Conservation (phyloP, 2,888 invertebrate species). For the Tetrapedia diversipes region DNA sequence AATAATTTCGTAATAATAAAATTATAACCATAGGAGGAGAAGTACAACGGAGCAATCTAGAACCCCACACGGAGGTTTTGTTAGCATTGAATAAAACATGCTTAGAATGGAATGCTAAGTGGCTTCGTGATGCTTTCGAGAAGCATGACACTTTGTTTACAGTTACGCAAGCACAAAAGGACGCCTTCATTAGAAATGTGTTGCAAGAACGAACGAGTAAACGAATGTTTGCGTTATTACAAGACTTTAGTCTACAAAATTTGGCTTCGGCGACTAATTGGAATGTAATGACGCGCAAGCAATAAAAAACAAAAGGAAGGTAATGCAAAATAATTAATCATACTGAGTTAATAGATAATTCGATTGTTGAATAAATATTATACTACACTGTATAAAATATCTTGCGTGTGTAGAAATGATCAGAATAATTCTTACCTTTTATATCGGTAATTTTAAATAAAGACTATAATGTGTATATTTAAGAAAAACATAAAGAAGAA, state of each 20-base stretch:
- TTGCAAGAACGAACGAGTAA: constrained; percentile 68
- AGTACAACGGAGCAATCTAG: constrained; percentile 85
- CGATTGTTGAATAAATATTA: constrained; percentile 50
- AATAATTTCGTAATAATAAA: background rate
- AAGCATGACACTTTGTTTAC: constrained; percentile 67
- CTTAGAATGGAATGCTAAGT: constrained; percentile 85
- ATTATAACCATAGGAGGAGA: constrained; percentile 83
- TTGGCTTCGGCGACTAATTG: constrained; percentile 64
- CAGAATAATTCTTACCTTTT: constrained; percentile 24
- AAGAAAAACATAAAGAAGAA: background rate
- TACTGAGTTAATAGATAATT: constrained; percentile 6
- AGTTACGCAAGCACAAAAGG: constrained; percentile 71
- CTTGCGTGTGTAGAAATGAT: constrained; percentile 6
- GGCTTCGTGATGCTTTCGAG: constrained; percentile 85
- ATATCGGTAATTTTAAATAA: constrained; percentile 38
- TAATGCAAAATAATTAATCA: constrained; percentile 2
- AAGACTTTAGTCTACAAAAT: constrained; percentile 72
- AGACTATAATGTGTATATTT: constrained; percentile 17
- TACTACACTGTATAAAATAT: constrained; percentile 25
- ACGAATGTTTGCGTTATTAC: constrained; percentile 69
- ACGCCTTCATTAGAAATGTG: constrained; percentile 70
- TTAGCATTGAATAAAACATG: constrained; percentile 88
- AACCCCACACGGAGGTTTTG: constrained; percentile 87
- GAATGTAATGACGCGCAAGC: constrained; percentile 50
- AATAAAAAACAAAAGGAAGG: constrained; percentile 2